These are phyloP conservation scores for Leucoraja ocellata DNA, from an alignment of 2,797 vertebrate species.

Conservation along the genomic window DNA sequence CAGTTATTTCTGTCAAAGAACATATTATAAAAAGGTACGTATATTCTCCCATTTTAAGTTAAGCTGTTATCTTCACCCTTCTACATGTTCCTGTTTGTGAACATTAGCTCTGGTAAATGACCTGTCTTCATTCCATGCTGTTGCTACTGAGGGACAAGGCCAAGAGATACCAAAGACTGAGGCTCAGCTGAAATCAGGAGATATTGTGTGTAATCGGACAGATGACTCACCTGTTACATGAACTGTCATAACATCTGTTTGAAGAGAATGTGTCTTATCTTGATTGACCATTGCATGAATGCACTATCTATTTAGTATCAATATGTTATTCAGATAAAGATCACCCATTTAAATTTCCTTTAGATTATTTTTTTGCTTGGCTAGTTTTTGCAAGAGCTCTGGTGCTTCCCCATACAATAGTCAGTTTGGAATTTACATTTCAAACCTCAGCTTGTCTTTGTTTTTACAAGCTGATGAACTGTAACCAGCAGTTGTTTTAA, in stretches of 20 bases:
- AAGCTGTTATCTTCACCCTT: background rate
- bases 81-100: background rate
- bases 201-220: background rate
- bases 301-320: background rate
- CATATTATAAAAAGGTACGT: no score
- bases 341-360: background rate
- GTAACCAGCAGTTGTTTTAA: background rate
- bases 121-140: background rate
- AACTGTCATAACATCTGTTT: background rate
- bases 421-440: background rate
- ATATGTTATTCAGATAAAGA: background rate
- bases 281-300: background rate
- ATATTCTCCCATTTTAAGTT: background rate
- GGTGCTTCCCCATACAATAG: background rate
- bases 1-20: no score
- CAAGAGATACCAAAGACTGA: no score
- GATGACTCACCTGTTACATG: no score
- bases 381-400: background rate
- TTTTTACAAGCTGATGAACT: background rate
- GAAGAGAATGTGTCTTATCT: background rate
- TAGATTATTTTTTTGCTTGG: background rate
- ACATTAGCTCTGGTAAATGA: background rate
- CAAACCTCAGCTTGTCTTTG: background rate
- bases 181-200: background rate
- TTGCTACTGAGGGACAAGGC: background rate